Percentiles rank a stretch among this genome's conserved stretches.
These are phyloP conservation scores for Acrobasis suavella DNA, from an alignment of 2,888 invertebrate species.

Conservation along the genomic window DNA sequence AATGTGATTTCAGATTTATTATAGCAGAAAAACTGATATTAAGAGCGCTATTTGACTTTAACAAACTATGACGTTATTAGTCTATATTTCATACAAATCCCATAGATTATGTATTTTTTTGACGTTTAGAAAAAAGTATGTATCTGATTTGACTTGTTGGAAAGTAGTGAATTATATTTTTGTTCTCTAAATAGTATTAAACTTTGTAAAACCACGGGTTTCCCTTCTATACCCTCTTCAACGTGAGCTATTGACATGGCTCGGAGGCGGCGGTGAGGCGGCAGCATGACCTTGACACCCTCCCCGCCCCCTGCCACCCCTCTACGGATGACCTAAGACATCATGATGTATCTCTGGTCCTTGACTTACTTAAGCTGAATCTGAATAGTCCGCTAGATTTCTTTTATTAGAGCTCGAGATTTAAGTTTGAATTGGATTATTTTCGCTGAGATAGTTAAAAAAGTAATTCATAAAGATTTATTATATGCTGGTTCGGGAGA, in stretches of 20 bases:
- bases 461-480: neutral
- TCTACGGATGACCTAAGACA: conserved; percentile 52
- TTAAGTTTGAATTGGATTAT: neutral
- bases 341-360: conserved; percentile 36
- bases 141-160: too few relatives aligned
- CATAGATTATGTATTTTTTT: too few relatives aligned
- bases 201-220: neutral
- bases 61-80: too few relatives aligned
- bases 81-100: too few relatives aligned
- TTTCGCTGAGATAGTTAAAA: neutral
- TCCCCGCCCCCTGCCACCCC: conserved; percentile 29
- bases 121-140: too few relatives aligned
- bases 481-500: too few relatives aligned
- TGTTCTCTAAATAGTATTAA: too few relatives aligned
- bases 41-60: too few relatives aligned
- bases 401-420: neutral
- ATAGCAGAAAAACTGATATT: too few relatives aligned
- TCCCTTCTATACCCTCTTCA: neutral
- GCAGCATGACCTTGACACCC: conserved; percentile 42
- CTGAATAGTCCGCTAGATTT: conserved; percentile 12
- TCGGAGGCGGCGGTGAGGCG: conserved; percentile 45
- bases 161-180: too few relatives aligned
- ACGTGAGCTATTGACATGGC: conserved; percentile 9
- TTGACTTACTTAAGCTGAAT: conserved; percentile 29
- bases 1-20: too few relatives aligned